Evolutionary conservation across 2,888 invertebrate genomes (phyloP).

Genomic region (Sipha maydis): DNA sequence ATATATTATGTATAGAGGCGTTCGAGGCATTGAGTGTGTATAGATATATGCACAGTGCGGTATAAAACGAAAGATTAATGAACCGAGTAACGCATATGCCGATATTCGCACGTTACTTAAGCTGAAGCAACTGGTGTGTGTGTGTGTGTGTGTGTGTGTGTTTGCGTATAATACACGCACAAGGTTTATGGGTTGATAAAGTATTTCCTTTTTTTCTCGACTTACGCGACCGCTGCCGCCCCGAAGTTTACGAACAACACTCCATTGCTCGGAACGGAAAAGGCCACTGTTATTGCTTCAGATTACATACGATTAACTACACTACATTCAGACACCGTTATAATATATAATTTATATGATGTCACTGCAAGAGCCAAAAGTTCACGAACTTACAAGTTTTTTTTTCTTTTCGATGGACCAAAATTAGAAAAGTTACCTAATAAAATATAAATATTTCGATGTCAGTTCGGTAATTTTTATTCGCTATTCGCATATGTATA

Average conservation of each 20-base stretch:
- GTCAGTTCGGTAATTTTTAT: no score
- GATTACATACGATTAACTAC: slow-evolving; percentile 28
- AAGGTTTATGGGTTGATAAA: slow-evolving; percentile 52
- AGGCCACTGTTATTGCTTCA: not conserved
- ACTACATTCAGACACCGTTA: not conserved
- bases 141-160: not conserved
- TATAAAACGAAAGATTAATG: slow-evolving; percentile 61
- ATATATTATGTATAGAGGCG: slow-evolving; percentile 26
- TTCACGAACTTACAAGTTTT: not conserved
- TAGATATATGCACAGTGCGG: not conserved
- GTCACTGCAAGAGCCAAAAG: not conserved
- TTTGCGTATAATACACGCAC: no score
- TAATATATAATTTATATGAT: not conserved
- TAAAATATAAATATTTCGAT: no score
- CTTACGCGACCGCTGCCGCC: slow-evolving; percentile 18
- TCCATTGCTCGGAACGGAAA: not conserved
- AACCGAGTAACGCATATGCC: slow-evolving; percentile 60
- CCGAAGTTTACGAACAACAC: slow-evolving; percentile 25
- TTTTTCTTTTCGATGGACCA: not conserved
- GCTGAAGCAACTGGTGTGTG: slow-evolving; percentile 60
- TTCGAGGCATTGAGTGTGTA: not conserved
- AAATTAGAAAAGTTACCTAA: not conserved
- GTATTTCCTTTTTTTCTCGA: slow-evolving; percentile 23
- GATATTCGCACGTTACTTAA: slow-evolving; percentile 62
- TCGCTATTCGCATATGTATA: no score